Percentiles rank a stretch among this genome's conserved stretches.
These are phyloP conservation scores for Bombus picipes DNA, from an alignment of 1,140 invertebrate genomes.

Conservation along the genomic window DNA sequence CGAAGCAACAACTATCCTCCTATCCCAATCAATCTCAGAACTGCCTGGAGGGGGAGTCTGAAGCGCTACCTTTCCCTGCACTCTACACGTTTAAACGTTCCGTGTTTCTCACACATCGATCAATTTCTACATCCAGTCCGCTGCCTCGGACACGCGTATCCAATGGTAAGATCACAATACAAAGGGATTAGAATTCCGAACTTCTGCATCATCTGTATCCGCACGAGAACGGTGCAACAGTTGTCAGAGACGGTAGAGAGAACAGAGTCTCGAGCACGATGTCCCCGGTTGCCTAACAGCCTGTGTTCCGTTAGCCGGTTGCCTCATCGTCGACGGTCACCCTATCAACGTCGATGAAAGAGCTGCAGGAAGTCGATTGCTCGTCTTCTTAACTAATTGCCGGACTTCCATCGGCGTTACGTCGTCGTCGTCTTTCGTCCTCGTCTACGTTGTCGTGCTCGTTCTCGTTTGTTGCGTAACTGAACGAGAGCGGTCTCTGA, in stretches of 20 bases:
- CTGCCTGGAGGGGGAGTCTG: background rate
- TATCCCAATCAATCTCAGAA: background rate
- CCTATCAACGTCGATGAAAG: constrained; percentile 40
- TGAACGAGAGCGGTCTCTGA: constrained; percentile 6
- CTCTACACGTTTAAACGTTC: background rate
- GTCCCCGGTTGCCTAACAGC: constrained; percentile 50
- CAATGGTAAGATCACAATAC: background rate
- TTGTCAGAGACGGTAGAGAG: background rate
- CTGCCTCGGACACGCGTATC: background rate
- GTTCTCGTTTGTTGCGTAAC: constrained; percentile 14
- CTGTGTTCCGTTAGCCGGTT: constrained; percentile 47
- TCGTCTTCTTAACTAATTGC: constrained; percentile 62
- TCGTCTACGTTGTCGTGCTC: background rate
- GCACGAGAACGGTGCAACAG: background rate
- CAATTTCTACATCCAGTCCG: background rate
- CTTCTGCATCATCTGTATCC: background rate
- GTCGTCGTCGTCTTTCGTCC: background rate
- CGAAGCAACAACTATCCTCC: background rate
- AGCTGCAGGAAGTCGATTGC: constrained; percentile 61
- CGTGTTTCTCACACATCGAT: background rate
- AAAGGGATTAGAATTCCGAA: background rate
- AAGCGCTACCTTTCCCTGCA: no score
- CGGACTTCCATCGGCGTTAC: constrained; percentile 29
- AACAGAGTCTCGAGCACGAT: background rate
- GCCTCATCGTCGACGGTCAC: constrained; percentile 57